Evolutionary conservation across 2,888 invertebrate species (phyloP), one percentile per base, ranked within the genome.

Genomic region (Mythimna vitellina): DNA sequence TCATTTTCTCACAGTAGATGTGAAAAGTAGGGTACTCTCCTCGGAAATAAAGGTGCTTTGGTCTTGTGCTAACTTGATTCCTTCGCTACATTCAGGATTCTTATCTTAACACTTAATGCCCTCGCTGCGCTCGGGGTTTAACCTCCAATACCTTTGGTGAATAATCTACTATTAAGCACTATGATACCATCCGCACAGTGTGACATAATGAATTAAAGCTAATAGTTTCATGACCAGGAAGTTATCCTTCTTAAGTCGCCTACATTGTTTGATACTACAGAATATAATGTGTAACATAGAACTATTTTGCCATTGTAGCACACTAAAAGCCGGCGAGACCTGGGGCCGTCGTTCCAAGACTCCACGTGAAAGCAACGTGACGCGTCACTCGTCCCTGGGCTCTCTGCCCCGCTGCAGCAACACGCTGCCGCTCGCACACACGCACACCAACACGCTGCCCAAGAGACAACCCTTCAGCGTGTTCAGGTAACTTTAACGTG

Each of bases 351-450:
- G 76, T n/a, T 62, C 76, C 22, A 29, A 17, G 12, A 7, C 29
- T 3, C 70, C 64, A 6, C 69, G 62, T 57, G 80, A 65, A 17
- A 62, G 62, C 53, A 78, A 72, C 74, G 94, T 92, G 81, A 88
- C 91, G 66, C 92, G 93, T 0, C 92, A 92, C 89, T 90, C 91
- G 72, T 95, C 95, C 67, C 90, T 94, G 76, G 92, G 92, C 82
- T 89, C 93, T 3, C 89, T 94, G 81, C 92, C 92, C 57, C 90
- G 89, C 73, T 89, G 88, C 73, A 79, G 67, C 72, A 22, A 17
- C 71, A n/a, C 77, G 51, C 75, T 64, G 63, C 69, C 76, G 4
- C 70, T 54, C 61, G 38, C 86, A 3, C 69, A 87, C 78, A 3
- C 54, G n/a, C 64, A 57, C 56, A 67, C 82, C 58, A 73, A 76